Conservation (phyloP, 2,113 vertebrate genomes). For the Poicephalus gulielmi region DNA sequence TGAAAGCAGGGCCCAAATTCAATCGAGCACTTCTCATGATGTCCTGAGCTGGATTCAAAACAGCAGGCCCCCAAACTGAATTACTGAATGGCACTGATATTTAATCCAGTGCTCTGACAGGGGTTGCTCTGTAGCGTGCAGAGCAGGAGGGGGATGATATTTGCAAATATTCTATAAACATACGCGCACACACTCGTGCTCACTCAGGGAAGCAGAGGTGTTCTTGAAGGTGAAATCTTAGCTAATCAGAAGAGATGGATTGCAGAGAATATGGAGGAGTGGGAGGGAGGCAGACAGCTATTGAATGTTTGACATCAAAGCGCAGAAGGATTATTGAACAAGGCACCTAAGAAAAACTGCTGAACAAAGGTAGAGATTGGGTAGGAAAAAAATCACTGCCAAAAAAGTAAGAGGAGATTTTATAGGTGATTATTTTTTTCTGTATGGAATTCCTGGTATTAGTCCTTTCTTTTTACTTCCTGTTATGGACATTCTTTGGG, state of each 20-base stretch:
- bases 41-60: conserved; percentile 18
- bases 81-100: conserved; percentile 6
- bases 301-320: conserved; percentile 70
- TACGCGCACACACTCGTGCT: neutral
- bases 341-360: conserved; percentile 55
- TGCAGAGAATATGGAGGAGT: conserved; percentile 51
- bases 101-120: neutral
- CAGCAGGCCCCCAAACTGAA: conserved; percentile 23
- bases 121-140: neutral
- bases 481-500: neutral
- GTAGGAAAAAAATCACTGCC: conserved; percentile 31
- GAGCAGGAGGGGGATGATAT: conserved; percentile 13
- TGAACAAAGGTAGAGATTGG: conserved; percentile 21
- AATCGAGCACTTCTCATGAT: neutral
- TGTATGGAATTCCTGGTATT: neutral
- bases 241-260: conserved; percentile 69
- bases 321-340: conserved; percentile 48
- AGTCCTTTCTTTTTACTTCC: neutral
- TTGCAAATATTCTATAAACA: conserved; percentile 44
- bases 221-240: conserved; percentile 60
- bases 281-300: conserved; percentile 64
- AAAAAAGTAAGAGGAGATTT: conserved; percentile 18
- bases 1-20: conserved; percentile 2
- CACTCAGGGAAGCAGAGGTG: conserved; percentile 26
- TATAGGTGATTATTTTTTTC: neutral